Evolutionary conservation across 2,113 vertebrate species (phyloP).

Genomic region (Calyptomena viridis): DNA sequence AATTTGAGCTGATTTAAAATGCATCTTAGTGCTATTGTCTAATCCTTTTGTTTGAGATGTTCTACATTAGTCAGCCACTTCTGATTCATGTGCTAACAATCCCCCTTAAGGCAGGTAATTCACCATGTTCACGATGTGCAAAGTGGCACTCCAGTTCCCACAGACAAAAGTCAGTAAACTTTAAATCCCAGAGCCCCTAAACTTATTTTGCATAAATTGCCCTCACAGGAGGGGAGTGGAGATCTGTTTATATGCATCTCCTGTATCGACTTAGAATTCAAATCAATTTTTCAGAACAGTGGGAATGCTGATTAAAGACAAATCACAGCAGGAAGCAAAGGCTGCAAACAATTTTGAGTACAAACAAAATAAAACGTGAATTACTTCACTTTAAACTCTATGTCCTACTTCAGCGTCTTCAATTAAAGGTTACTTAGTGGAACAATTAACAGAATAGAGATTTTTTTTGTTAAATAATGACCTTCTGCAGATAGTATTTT

Average conservation of each 20-base stretch:
- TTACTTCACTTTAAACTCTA: not conserved
- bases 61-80: slow-evolving; percentile 24
- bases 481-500: not conserved
- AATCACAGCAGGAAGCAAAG: not conserved
- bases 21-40: not conserved
- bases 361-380: not conserved
- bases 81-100: slow-evolving; percentile 46
- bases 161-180: slow-evolving; percentile 29
- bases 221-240: not conserved
- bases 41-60: slow-evolving; percentile 45
- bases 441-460: not conserved
- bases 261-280: not conserved
- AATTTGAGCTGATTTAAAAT: slow-evolving; percentile 28
- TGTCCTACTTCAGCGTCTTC: not conserved
- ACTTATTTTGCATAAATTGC: slow-evolving; percentile 31
- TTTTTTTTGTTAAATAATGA: not conserved
- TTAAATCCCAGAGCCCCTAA: slow-evolving; percentile 30
- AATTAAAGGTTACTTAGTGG: not conserved
- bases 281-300: slow-evolving; percentile 21
- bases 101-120: slow-evolving; percentile 44
- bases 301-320: slow-evolving; percentile 4
- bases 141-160: slow-evolving; percentile 14
- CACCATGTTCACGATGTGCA: not conserved
- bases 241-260: slow-evolving; percentile 7
- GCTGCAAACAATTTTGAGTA: not conserved